A percentile compares a stretch with the other conserved stretches of the same genome.
Conservation (phyloP, 2,797 vertebrate species). For the Miichthys miiuy region DNA sequence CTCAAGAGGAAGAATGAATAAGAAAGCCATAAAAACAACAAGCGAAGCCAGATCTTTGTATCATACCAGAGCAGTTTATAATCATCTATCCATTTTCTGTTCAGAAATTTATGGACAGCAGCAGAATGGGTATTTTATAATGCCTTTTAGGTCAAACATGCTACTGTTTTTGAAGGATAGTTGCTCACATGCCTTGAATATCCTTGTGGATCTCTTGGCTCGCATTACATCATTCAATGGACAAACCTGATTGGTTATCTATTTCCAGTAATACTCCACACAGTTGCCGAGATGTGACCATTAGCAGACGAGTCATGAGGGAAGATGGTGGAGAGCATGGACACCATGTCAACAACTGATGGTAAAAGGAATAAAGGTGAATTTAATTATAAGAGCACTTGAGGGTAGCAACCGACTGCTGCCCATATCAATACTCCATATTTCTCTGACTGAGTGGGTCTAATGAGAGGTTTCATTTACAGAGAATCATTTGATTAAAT, state of each 20-base stretch:
- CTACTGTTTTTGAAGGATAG: neutral
- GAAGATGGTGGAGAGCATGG: slow-evolving; percentile 31
- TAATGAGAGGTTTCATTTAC: slow-evolving; percentile 69
- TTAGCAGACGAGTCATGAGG: slow-evolving; percentile 50
- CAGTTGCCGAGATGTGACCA: slow-evolving; percentile 36
- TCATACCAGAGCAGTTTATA: neutral
- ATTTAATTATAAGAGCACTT: slow-evolving; percentile 66
- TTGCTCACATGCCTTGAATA: neutral
- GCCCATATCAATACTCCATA: slow-evolving; percentile 42
- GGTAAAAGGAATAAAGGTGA: slow-evolving; percentile 63
- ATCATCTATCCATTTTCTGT: neutral
- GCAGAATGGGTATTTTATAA: neutral
- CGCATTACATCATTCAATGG: slow-evolving; percentile 33
- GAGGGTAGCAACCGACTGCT: slow-evolving; percentile 36
- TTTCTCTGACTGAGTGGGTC: slow-evolving; percentile 53
- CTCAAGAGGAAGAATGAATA: slow-evolving; percentile 19
- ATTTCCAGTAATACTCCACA: slow-evolving; percentile 46
- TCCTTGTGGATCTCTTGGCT: slow-evolving; percentile 17
- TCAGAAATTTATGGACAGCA: neutral
- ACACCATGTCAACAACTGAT: slow-evolving; percentile 56
- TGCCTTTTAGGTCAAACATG: neutral
- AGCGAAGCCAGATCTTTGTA: neutral
- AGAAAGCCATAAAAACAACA: slow-evolving; percentile 3
- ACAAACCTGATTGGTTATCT: slow-evolving; percentile 35
- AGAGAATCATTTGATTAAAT: slow-evolving; percentile 51